These are phyloP conservation scores for Pyralis farinalis DNA, from an alignment of 2,888 invertebrate genomes.

Conservation along the genomic window DNA sequence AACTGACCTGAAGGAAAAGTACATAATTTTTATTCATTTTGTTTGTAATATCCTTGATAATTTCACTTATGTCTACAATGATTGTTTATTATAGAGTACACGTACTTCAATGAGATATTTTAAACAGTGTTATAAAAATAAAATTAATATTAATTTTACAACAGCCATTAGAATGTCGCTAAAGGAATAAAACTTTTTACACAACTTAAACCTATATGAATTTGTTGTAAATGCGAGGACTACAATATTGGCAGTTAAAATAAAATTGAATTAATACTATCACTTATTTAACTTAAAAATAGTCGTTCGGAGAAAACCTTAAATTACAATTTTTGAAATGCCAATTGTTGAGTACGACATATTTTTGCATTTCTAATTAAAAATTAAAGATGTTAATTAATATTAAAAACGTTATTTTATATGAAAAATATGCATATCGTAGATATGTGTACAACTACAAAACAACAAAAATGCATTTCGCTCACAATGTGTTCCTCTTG, in stretches of 20 bases:
- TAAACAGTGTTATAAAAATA: constrained; percentile 2
- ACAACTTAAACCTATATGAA: constrained; percentile 19
- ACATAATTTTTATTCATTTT: too few relatives aligned
- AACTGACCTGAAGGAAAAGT: too few relatives aligned
- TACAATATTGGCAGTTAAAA: constrained; percentile 60
- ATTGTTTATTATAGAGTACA: not conserved
- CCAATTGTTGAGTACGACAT: constrained; percentile 72
- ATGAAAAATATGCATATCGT: too few relatives aligned
- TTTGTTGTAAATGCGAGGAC: constrained; percentile 64
- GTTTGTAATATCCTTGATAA: too few relatives aligned
- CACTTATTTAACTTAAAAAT: constrained; percentile 31
- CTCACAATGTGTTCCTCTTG: not conserved
- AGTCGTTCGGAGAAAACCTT: constrained; percentile 31
- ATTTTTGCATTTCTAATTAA: constrained; percentile 15
- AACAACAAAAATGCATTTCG: constrained; percentile 5
- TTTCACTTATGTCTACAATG: too few relatives aligned
- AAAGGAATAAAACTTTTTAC: constrained; percentile 14
- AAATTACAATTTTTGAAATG: constrained; percentile 53
- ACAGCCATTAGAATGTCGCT: constrained; percentile 21
- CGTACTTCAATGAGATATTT: constrained; percentile 2
- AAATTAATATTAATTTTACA: constrained; percentile 14
- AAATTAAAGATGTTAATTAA: not conserved
- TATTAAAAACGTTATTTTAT: not conserved
- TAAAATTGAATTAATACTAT: constrained; percentile 32
- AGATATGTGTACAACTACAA: not conserved